These are phyloP conservation scores for Drosophila yooni DNA, from an alignment of 2,888 invertebrate genomes.

Conservation along the genomic window DNA sequence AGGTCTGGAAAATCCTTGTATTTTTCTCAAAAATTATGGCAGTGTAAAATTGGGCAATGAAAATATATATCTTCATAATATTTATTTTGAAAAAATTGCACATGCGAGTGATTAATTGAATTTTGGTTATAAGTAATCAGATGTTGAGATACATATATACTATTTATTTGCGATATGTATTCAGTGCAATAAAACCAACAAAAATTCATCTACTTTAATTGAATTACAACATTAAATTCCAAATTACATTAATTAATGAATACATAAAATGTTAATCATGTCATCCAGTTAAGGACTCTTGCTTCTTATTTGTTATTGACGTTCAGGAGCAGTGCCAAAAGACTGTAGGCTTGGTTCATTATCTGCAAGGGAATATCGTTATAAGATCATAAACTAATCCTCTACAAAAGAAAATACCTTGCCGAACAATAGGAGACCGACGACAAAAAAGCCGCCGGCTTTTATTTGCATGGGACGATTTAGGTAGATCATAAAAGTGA, in stretches of 20 bases:
- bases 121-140: not conserved
- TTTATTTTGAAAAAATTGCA: not conserved
- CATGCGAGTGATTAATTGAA: not conserved
- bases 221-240: not conserved
- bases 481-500: slow-evolving; percentile 48
- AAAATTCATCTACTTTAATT: slow-evolving; percentile 1
- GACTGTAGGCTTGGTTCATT: slow-evolving; percentile 63
- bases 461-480: slow-evolving; percentile 41
- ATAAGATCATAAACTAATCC: not conserved
- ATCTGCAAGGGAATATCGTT: slow-evolving; percentile 38
- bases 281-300: not conserved
- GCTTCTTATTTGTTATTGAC: slow-evolving; percentile 30
- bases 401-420: slow-evolving; percentile 9
- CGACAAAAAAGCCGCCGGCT: slow-evolving; percentile 23
- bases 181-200: not conserved
- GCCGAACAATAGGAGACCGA: slow-evolving; percentile 29
- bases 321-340: slow-evolving; percentile 60
- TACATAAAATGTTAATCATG: not conserved
- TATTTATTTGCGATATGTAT: not conserved
- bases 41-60: not conserved
- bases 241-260: not conserved
- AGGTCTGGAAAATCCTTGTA: not conserved
- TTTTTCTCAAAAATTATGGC: not conserved
- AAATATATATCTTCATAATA: not conserved
- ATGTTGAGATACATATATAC: not conserved